Conservation (phyloP, 2,113 vertebrate species). For the Toxotes jaculatrix region DNA sequence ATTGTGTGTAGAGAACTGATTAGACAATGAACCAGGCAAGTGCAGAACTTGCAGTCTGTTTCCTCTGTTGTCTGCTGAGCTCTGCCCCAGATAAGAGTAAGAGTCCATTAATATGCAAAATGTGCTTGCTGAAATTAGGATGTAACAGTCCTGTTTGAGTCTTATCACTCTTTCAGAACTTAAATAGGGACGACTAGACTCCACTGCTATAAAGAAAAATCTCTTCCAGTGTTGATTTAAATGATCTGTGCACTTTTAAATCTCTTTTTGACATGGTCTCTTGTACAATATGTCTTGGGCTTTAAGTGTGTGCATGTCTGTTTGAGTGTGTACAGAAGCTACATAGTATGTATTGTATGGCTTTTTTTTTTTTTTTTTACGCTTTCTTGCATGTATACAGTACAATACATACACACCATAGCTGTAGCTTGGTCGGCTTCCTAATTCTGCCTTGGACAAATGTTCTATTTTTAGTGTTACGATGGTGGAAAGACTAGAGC, state of each 20-base stretch:
- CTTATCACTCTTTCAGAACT: constrained; percentile 19
- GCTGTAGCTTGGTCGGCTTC: not conserved
- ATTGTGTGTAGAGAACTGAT: constrained; percentile 48
- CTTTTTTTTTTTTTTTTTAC: not conserved
- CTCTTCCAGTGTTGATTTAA: not conserved
- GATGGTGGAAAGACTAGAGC: not conserved
- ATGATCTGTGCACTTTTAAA: not conserved
- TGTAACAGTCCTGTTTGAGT: constrained; percentile 25
- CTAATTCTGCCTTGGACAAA: not conserved
- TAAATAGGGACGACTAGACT: not conserved
- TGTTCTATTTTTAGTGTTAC: not conserved
- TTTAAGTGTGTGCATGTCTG: constrained; percentile 4
- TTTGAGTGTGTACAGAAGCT: not conserved
- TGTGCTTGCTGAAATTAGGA: constrained; percentile 40
- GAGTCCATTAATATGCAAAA: constrained; percentile 61
- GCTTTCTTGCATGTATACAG: not conserved
- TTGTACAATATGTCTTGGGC: not conserved
- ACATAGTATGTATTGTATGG: not conserved
- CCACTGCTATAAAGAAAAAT: not conserved
- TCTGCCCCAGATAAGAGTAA: constrained; percentile 56
- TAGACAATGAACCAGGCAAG: constrained; percentile 29
- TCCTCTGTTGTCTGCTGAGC: constrained; percentile 45
- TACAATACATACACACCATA: not conserved
- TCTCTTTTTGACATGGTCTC: not conserved
- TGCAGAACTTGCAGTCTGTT: constrained; percentile 35